Evolutionary conservation across 2,113 vertebrate genomes (phyloP).

Genomic region (Macrotis lagotis): DNA sequence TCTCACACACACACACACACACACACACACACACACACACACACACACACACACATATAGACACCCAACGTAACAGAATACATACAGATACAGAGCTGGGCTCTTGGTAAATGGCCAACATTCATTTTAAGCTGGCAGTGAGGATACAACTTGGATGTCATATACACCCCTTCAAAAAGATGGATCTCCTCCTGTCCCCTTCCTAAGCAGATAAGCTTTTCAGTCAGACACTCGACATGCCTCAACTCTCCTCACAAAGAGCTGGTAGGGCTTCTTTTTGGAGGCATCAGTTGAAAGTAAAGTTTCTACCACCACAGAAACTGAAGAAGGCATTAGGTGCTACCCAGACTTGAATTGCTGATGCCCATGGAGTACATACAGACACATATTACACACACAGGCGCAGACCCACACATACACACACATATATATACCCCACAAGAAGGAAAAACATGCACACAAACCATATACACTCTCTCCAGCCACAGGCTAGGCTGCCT

Average conservation of each 20-base stretch:
- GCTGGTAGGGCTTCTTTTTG: neutral
- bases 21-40: neutral
- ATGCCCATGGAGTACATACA: neutral
- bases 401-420: neutral
- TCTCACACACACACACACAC: neutral
- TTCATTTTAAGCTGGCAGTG: conserved; percentile 1
- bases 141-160: neutral
- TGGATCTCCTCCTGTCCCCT: neutral
- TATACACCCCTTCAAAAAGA: conserved; percentile 4
- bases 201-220: neutral
- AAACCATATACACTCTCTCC: neutral
- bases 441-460: no score
- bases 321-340: neutral
- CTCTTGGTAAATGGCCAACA: conserved; percentile 30
- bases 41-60: neutral
- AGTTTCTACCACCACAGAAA: neutral
- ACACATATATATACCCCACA: neutral
- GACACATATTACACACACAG: neutral
- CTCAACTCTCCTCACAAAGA: neutral
- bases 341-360: neutral
- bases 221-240: neutral
- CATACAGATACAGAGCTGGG: neutral
- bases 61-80: neutral
- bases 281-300: neutral
- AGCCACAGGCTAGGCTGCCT: neutral